phyloP scores from a whole-genome alignment of 2,888 invertebrate species.

The Ganaspis brasiliensis region DNA sequence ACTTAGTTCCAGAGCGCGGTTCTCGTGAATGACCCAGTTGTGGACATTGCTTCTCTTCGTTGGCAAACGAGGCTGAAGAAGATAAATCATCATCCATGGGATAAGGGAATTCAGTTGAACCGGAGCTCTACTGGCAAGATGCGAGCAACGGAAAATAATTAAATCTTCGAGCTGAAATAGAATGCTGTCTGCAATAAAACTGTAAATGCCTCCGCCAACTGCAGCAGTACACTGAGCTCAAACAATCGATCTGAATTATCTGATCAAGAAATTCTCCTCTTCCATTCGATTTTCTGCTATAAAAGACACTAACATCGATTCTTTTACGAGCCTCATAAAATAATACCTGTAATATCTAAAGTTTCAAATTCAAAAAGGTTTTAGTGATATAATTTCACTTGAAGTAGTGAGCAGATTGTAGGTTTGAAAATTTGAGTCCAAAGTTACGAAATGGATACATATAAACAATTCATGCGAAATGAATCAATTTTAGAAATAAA shows the following conservation, averaged over 20 bases:
- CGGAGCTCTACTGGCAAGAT: conserved; percentile 13
- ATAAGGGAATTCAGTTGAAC: conserved; percentile 16
- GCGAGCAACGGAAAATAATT: conserved; percentile 39
- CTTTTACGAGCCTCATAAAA: conserved; percentile 9
- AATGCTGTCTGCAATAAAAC: conserved; percentile 35
- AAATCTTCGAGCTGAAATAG: conserved; percentile 36
- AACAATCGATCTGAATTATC: conserved; percentile 33
- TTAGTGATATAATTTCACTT: neutral
- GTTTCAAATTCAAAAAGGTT: conserved; percentile 7
- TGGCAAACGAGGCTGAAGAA: conserved; percentile 45
- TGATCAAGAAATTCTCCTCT: conserved; percentile 24
- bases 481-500: too few species aligned
- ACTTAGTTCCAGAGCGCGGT: conserved; percentile 60
- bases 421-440: neutral
- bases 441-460: neutral
- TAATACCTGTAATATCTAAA: neutral
- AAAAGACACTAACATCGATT: conserved; percentile 1
- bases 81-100: conserved; percentile 60
- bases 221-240: conserved; percentile 14
- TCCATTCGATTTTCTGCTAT: conserved; percentile 9
- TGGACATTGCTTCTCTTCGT: conserved; percentile 59
- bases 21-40: conserved; percentile 66
- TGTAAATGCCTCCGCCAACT: conserved; percentile 8
- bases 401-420: neutral
- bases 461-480: too few species aligned